Base-by-base conservation (phyloP, 2,113 vertebrate genomes). In the Bufo gargarizans region DNA sequence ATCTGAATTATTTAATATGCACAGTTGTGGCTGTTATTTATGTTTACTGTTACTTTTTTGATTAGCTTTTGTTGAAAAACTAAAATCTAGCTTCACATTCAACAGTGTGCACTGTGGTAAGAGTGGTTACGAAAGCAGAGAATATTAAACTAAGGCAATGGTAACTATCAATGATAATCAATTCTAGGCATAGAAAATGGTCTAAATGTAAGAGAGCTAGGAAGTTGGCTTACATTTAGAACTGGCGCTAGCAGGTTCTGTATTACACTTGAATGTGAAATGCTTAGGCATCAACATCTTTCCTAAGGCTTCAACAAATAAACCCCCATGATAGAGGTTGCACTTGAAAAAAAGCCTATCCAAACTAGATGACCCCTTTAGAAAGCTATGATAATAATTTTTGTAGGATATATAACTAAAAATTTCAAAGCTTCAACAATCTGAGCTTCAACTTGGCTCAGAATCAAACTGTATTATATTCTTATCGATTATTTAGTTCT, bases 401-500 rank as follows among this genome's bases (percentile, higher is more conserved):
- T 4, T 71, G n/a, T 11, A 22, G 63, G 20, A 67, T 67, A 67
- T 7, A 71, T 43, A 12, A 71, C 67, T 71, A 4, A 4, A 71
- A 43, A 33, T 33, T 43, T 10, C 16, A 71, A 43, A n/a, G 61
- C 61, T 7, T 65, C 61, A 61, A 61, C 3, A 67, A 67, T 67
- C 20, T 67, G 63, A 67, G 74, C 45, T 77, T 50, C 6, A 78
- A 11, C 19, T 53, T 78, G 49, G 47, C 50, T n/a, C 20, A 55
- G 76, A 78, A 19, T 78, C 50, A 78, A 12, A 49, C 49, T 22
- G n/a, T 53, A 53, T 78, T 55, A 50, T 59, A 59, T 33, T 16
- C 17, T 80, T 80, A 58, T 58, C 59, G 53, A 80, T 80, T 80
- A 80, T 58, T 58, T 58, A 22, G 77, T 59, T 33, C 77, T 22